A percentile compares a stretch with the other conserved stretches of the same genome.
Evolutionary conservation across 2,113 vertebrate species (phyloP).

Genomic region (Pedionomus torquatus): DNA sequence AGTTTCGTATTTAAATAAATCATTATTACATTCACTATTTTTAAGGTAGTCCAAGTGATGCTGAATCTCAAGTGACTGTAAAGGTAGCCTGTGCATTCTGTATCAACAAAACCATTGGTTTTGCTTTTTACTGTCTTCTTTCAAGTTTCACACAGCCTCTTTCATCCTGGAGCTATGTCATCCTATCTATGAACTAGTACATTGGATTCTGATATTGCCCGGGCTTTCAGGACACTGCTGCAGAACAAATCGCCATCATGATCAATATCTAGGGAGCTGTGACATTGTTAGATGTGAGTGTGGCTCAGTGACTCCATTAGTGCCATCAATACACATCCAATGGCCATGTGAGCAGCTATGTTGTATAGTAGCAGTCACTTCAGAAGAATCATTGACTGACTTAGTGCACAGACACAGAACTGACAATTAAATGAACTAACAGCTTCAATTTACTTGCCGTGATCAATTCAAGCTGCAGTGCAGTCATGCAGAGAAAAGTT

Average conservation of each 20-base stretch:
- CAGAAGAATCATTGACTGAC: constrained; percentile 41
- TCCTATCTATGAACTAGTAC: not conserved
- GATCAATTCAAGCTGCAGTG: constrained; percentile 14
- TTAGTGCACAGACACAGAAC: constrained; percentile 14
- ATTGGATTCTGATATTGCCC: not conserved
- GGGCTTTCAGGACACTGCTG: not conserved
- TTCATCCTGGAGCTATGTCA: not conserved
- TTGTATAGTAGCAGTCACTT: not conserved
- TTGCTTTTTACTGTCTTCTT: not conserved
- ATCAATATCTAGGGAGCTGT: not conserved
- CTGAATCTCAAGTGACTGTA: not conserved
- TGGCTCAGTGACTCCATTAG: constrained; percentile 29
- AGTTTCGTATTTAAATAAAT: not conserved
- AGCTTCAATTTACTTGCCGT: not conserved
- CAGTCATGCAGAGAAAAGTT: not conserved
- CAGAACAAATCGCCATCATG: not conserved
- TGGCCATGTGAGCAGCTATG: not conserved
- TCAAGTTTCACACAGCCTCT: not conserved
- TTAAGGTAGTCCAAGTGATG: not conserved
- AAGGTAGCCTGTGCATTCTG: not conserved
- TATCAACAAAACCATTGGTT: not conserved
- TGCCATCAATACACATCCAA: not conserved
- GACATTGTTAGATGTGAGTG: not conserved
- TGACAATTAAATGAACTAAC: constrained; percentile 43
- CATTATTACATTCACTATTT: not conserved